Evolutionary conservation across 1,140 invertebrate species (phyloP).

Genomic region (Trichonephila inaurata): DNA sequence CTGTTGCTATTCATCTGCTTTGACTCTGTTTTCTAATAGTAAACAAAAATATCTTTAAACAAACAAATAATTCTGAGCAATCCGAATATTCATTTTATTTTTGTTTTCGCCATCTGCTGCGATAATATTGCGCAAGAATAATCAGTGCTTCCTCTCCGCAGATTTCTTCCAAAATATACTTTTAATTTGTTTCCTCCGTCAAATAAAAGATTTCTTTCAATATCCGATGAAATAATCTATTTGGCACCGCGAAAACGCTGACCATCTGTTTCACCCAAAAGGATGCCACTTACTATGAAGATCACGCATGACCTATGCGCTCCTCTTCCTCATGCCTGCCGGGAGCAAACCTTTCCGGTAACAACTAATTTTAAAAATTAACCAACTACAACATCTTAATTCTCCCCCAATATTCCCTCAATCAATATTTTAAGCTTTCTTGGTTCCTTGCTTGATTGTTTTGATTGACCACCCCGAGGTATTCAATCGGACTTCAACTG

Average conservation of each 20-base stretch:
- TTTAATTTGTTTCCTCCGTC: not conserved
- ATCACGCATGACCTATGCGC: not conserved
- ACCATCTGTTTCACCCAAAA: slow-evolving; percentile 3
- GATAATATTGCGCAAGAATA: too few relatives aligned
- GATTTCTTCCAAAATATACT: too few relatives aligned
- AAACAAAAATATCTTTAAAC: too few relatives aligned
- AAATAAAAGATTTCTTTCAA: not conserved
- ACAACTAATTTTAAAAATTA: not conserved
- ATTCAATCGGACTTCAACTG: too few relatives aligned
- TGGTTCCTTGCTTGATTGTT: not conserved
- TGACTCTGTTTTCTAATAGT: too few relatives aligned
- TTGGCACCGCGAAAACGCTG: not conserved
- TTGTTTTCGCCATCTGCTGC: too few relatives aligned
- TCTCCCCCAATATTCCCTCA: not conserved
- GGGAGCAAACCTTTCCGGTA: not conserved
- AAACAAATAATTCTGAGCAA: too few relatives aligned
- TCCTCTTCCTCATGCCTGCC: not conserved
- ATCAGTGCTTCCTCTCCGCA: too few relatives aligned
- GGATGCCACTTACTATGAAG: not conserved
- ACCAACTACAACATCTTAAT: not conserved
- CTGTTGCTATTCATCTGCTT: too few relatives aligned
- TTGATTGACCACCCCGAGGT: not conserved
- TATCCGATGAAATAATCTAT: not conserved
- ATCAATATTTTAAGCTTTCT: not conserved
- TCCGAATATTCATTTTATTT: too few relatives aligned